A percentile compares a stretch with the other conserved stretches of the same genome.
Conservation (phyloP, 2,113 vertebrate species). For the Vicugna pacos region DNA sequence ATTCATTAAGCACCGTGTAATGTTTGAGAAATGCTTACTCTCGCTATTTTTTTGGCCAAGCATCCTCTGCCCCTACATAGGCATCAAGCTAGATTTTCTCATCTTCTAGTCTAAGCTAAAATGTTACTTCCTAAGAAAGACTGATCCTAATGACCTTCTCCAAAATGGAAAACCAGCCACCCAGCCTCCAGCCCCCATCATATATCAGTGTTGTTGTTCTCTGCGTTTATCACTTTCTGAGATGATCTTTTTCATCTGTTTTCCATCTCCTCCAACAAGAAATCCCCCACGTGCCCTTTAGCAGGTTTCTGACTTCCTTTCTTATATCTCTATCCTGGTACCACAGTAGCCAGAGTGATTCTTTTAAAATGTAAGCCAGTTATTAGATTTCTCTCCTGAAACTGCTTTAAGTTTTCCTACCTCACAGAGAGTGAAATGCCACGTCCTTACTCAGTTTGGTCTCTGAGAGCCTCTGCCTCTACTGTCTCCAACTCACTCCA, state of each 20-base stretch:
- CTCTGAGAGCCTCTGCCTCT: not conserved
- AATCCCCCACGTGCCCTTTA: not conserved
- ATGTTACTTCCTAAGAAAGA: not conserved
- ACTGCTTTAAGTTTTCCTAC: not conserved
- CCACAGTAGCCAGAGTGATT: not conserved
- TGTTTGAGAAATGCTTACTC: not conserved
- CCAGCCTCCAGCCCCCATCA: not conserved
- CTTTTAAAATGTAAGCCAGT: not conserved
- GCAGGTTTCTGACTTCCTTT: not conserved
- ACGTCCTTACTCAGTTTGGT: not conserved
- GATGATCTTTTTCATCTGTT: not conserved
- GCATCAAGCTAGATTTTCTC: not conserved
- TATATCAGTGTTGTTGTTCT: not conserved
- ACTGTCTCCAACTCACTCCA: not conserved
- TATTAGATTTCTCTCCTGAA: not conserved
- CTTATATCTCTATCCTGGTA: not conserved
- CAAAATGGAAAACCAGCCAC: not conserved
- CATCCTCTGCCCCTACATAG: not conserved
- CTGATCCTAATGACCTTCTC: not conserved
- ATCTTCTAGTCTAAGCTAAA: not conserved
- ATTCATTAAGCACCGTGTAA: not conserved
- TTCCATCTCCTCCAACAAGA: not conserved
- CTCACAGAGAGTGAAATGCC: not conserved
- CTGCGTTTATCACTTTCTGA: not conserved
- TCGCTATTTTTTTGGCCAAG: not conserved